phyloP scores from a whole-genome alignment of 1,140 invertebrate species.

The Neodiprion lecontei region DNA sequence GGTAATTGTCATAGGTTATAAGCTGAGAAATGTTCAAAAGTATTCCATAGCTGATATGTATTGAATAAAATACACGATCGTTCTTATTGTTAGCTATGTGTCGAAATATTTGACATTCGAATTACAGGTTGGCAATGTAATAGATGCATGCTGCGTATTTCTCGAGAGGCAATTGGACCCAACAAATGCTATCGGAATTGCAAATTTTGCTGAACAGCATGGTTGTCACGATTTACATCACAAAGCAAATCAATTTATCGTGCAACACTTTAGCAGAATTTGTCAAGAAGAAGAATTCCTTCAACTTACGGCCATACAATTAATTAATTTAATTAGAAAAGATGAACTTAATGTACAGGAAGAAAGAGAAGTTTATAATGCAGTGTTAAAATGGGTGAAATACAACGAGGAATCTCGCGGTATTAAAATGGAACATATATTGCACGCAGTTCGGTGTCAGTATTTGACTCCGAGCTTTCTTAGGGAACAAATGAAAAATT shows the following conservation, averaged over 20 bases:
- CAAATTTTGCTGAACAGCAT: conserved; percentile 90
- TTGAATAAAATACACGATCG: too few relatives aligned
- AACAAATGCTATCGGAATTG: conserved; percentile 92
- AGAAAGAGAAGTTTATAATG: conserved; percentile 90
- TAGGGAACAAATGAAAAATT: conserved; percentile 90
- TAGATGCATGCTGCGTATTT: conserved; percentile 90
- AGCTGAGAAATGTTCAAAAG: too few relatives aligned
- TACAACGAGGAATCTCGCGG: conserved; percentile 85
- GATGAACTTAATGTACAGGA: conserved; percentile 91
- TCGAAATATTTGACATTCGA: background rate
- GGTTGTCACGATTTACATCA: conserved; percentile 82
- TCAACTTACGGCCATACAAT: conserved; percentile 78
- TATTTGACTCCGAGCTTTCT: conserved; percentile 89
- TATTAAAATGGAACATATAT: conserved; percentile 84
- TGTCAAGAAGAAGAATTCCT: conserved; percentile 91
- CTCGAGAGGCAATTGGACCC: conserved; percentile 89
- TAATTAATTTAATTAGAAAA: conserved; percentile 81
- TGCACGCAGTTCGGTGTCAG: conserved; percentile 87
- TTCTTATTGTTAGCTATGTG: background rate
- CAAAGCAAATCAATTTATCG: conserved; percentile 89
- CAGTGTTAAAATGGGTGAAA: conserved; percentile 89
- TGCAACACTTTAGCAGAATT: conserved; percentile 88
- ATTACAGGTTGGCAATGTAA: conserved; percentile 82
- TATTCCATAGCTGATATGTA: too few relatives aligned
- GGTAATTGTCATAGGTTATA: background rate